Base-by-base conservation (phyloP, 2,888 invertebrate species). In the Lissocephala sabroskyi region DNA sequence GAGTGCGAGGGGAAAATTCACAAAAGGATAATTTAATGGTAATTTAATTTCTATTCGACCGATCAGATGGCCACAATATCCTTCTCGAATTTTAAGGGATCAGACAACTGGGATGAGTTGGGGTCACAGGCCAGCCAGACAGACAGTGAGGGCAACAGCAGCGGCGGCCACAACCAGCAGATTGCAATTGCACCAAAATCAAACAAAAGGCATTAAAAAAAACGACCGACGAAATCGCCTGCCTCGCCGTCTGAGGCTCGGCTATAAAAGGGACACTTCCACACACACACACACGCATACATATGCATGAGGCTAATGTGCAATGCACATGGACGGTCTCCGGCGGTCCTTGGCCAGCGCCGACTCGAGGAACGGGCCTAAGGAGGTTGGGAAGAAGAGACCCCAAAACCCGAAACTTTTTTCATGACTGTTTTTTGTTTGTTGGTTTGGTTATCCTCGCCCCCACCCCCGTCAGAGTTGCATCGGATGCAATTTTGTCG, bases 401-500 rank as follows among this genome's bases (percentile, higher is more conserved):
- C 19, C 39, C 39, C 3, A 35, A 35, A 35, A 17, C 35, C 4
- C 51, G 44, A 65, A 70, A 70, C 70, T 77, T 70, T 77, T 77
- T 77, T 74, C 77, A 70, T 70, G 68, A 77, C 77, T 77, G 75
- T 59, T 62, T 54, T 75, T 68, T 73, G n/a, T n/a, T n/a, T n/a
- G n/a, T 32, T 32, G 30, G 30, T 32, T 32, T 32, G 30, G 11
- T 32, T 32, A 32, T 13, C 30, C 11, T 11, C 30, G 13, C 11
- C n/a, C 9, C 10, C 7, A 29, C 3, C 29, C 5, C 11, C 30
- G 74, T 11, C 78, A 70, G 74, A 77, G 23, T 23, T 68, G 68
- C 68, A 70, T 56, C 65, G 56, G 59, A 70, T 77, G 78, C 78
- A 70, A 77, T 77, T 68, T 65, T 54, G 62, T 64, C 47, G 58